Conservation (phyloP, 2,797 vertebrate species). For the Liparis tanakae region DNA sequence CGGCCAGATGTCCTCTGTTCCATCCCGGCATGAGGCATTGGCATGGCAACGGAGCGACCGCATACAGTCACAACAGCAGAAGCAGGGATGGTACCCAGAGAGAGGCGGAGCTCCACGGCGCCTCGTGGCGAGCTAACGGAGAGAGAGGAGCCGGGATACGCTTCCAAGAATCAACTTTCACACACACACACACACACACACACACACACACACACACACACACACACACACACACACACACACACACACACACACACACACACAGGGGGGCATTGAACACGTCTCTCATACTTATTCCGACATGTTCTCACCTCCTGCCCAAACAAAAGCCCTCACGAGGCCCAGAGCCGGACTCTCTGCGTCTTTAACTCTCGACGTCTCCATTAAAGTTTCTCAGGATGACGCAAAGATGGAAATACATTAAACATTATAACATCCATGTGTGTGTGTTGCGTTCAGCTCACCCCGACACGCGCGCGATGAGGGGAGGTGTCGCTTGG, state of each 20-base stretch:
- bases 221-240: constrained; percentile 24
- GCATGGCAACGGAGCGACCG: constrained; percentile 37
- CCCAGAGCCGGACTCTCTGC: neutral
- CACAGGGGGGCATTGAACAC: constrained; percentile 46
- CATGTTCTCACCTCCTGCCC: constrained; percentile 24
- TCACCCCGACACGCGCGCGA: constrained; percentile 28
- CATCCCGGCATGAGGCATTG: constrained; percentile 58
- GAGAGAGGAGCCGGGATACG: constrained; percentile 60
- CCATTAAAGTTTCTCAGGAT: neutral
- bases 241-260: constrained; percentile 25
- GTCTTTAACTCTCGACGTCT: constrained; percentile 5
- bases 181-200: constrained; percentile 22
- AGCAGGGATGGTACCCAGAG: constrained; percentile 35
- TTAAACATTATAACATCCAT: too few species aligned
- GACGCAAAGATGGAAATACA: neutral
- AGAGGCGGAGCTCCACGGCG: constrained; percentile 32
- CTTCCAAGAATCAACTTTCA: constrained; percentile 44
- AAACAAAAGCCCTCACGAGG: constrained; percentile 23
- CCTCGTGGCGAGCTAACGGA: constrained; percentile 69
- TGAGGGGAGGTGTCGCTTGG: neutral
- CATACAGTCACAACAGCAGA: constrained; percentile 45
- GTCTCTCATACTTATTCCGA: constrained; percentile 41
- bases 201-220: constrained; percentile 23
- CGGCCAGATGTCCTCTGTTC: constrained; percentile 38
- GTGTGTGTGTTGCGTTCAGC: neutral